A percentile compares a stretch with the other conserved stretches of the same genome.
Evolutionary conservation across 2,797 vertebrate genomes (phyloP).

Genomic region (Hypotaenidia okinawae): DNA sequence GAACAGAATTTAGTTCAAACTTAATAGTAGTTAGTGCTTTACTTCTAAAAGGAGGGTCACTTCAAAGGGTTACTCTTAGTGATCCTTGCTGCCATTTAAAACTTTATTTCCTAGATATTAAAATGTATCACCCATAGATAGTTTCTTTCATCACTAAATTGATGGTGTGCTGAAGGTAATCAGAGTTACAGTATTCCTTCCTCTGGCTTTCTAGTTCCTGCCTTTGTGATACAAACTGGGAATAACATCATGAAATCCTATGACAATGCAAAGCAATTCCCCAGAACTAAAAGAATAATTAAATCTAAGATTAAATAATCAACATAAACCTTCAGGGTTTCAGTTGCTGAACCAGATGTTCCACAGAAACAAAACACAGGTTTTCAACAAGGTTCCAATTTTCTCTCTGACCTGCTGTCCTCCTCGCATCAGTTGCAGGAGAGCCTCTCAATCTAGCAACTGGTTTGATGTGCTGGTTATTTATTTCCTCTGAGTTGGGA

Average conservation of each 20-base stretch:
- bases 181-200: not conserved
- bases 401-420: not conserved
- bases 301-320: not conserved
- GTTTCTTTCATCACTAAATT: not conserved
- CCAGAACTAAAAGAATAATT: not conserved
- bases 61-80: not conserved
- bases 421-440: fast-evolving
- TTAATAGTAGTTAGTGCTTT: not conserved
- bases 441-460: not conserved
- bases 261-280: not conserved
- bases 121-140: not conserved
- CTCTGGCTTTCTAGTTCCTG: not conserved
- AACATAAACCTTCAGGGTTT: not conserved
- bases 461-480: not conserved
- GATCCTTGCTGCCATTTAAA: not conserved
- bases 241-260: not conserved
- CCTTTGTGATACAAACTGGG: not conserved
- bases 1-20: not conserved
- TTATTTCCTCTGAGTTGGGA: not conserved
- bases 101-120: not conserved
- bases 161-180: not conserved
- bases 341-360: not conserved
- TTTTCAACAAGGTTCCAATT: not conserved
- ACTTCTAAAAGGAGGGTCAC: not conserved
- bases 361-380: not conserved